phyloP scores from a whole-genome alignment of 2,113 vertebrate genomes.

The Copsychus sechellarum region DNA sequence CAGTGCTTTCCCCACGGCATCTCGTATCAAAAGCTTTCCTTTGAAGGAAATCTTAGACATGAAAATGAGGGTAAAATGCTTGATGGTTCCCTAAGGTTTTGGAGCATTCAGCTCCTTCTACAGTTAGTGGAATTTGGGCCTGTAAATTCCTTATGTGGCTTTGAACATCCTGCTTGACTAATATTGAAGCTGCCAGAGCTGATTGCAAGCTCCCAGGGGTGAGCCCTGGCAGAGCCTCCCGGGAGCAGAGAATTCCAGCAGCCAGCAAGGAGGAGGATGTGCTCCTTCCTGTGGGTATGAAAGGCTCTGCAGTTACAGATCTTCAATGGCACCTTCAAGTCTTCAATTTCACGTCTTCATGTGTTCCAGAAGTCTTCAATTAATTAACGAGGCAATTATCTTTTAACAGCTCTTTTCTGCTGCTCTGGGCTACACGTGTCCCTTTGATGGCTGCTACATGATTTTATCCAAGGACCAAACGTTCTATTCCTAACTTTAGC shows the following conservation, averaged over 20 bases:
- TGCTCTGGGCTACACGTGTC: neutral
- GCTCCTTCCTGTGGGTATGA: neutral
- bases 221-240: neutral
- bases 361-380: neutral
- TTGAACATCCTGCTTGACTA: neutral
- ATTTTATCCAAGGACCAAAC: neutral
- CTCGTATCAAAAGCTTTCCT: neutral
- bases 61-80: neutral
- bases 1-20: neutral
- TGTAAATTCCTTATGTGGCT: neutral
- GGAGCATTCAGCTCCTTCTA: neutral
- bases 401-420: neutral
- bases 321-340: neutral
- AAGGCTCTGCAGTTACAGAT: neutral
- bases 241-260: neutral
- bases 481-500: neutral
- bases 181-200: neutral
- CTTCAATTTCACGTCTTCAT: neutral
- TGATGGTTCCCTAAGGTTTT: neutral
- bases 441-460: neutral
- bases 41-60: neutral
- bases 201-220: rapidly evolving
- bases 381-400: neutral
- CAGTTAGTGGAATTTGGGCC: neutral
- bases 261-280: neutral